Evolutionary conservation across 2,888 invertebrate genomes (phyloP).

Genomic region (Hedychridium roseum): DNA sequence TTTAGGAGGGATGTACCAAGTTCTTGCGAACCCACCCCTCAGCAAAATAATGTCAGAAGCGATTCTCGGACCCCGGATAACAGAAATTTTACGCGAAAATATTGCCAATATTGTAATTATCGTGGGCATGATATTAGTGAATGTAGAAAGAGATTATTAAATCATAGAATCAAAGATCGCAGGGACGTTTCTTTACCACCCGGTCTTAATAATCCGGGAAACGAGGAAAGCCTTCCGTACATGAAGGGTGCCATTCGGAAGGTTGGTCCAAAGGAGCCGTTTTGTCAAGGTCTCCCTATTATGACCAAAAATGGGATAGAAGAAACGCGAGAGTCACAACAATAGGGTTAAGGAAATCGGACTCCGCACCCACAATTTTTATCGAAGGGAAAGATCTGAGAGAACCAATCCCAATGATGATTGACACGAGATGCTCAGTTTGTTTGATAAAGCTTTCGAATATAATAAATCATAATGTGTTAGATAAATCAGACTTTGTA

Average conservation of each 20-base stretch:
- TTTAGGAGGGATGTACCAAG: background rate
- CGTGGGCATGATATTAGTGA: no score
- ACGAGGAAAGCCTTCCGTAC: background rate
- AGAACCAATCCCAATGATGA: background rate
- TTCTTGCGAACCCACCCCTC: background rate
- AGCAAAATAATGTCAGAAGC: background rate
- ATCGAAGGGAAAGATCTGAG: background rate
- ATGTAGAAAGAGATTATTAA: no score
- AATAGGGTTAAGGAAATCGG: background rate
- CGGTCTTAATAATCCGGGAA: background rate
- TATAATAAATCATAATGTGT: background rate
- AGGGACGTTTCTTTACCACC: no score
- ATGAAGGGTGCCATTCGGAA: background rate
- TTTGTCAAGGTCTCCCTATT: no score
- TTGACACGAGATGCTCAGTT: slow-evolving; percentile 6
- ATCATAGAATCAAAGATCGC: no score
- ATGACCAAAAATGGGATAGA: no score
- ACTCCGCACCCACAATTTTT: background rate
- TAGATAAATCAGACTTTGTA: background rate
- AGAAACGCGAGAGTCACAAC: background rate
- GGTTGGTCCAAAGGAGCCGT: no score
- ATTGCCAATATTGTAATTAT: no score
- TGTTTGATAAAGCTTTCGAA: slow-evolving; percentile 5
- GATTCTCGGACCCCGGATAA: no score
- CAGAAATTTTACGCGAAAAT: no score